Evolutionary conservation across 2,113 vertebrate genomes (phyloP).

Genomic region (Antidorcas marsupialis): DNA sequence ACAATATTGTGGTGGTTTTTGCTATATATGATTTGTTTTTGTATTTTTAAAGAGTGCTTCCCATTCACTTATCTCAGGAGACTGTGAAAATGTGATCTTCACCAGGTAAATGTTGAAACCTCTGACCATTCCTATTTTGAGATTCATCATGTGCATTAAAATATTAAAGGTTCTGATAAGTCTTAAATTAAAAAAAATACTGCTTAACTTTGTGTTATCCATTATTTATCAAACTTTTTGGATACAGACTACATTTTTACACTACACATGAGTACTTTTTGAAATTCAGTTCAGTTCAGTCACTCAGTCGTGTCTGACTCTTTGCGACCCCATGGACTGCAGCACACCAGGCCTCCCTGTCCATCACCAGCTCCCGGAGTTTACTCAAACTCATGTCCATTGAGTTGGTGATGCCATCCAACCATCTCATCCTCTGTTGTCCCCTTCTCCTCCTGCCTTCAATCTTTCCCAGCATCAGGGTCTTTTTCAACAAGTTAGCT

Average conservation of each 20-base stretch:
- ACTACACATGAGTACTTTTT: neutral
- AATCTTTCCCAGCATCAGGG: neutral
- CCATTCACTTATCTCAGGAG: neutral
- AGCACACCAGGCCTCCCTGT: neutral
- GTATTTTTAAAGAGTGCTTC: neutral
- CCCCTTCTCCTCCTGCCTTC: neutral
- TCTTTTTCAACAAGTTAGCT: neutral
- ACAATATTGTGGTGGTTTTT: neutral
- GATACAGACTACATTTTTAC: neutral
- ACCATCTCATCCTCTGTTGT: neutral
- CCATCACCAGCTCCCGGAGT: neutral
- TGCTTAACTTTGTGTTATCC: neutral
- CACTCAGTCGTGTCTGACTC: neutral
- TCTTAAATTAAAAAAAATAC: neutral
- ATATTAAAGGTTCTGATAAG: neutral
- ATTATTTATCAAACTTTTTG: neutral
- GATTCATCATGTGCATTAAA: neutral
- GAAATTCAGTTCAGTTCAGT: neutral
- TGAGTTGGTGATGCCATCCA: neutral
- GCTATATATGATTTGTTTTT: neutral
- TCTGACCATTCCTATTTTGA: neutral
- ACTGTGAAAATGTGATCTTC: neutral
- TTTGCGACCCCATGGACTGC: neutral
- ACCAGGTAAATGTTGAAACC: neutral
- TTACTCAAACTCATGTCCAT: neutral